Base-by-base conservation (phyloP, 1,140 invertebrate genomes). In the Papilio dardanus region DNA sequence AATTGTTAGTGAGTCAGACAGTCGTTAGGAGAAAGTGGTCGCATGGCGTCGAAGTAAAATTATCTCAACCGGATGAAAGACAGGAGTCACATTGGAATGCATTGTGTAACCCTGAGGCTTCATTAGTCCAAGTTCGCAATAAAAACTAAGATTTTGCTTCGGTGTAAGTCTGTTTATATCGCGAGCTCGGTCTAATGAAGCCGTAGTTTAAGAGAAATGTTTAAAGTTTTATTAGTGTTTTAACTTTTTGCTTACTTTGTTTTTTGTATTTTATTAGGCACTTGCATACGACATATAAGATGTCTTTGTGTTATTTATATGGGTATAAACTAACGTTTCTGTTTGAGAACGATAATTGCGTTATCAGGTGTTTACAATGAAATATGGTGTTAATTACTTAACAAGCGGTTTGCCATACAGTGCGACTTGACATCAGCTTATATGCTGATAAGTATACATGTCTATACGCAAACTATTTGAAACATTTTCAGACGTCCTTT, bases 1-100 rank as follows among this genome's bases (percentile, higher is more conserved):
- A 79, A 81, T 82, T 81, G 76, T 79, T 77, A 67, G 77, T 79
- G 75, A 77, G 68, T 83, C 77, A 83, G 76, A 76, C 81, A 35
- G 77, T 75, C 68, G 76, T 74, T 73, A 33, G 75, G 81, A 77
- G 81, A 83, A 83, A 83, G 81, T 83, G 68, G 74, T 76, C 76
- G 74, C 76, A 78, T 78, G 75, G 69, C 42, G 37, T 69, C 67
- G 21, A 40, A 21, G 73, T 80, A 75, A 76, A 76, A 71, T 75
- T 74, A 71, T 78, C 74, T 65, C 28, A 58, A 73, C 71, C 71
- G 71, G 71, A 58, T 54, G 46, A 73, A 54, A 42, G 37, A 62
- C 54, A 62, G 24, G 54, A 62, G 30, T 71, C n/a, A 69, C 67
- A 30, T 58, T 54, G 30, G 14, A 58, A 50, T 71, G 42, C 46